These are phyloP conservation scores for Teleogryllus occipitalis DNA, from an alignment of 1,140 invertebrate genomes.

Conservation along the genomic window DNA sequence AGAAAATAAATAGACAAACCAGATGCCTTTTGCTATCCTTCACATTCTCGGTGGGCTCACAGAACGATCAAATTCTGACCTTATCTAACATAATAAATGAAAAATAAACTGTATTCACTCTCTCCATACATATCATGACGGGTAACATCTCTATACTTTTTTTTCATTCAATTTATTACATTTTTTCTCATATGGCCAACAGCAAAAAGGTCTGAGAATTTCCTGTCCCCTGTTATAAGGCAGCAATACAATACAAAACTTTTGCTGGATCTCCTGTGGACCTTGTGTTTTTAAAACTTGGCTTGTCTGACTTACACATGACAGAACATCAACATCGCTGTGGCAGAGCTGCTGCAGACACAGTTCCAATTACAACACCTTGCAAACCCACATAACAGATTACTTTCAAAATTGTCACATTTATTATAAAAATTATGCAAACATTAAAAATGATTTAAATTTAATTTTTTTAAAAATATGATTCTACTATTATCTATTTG, in stretches of 20 bases:
- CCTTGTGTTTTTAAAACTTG: constrained; percentile 17
- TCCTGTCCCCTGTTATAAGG: constrained; percentile 24
- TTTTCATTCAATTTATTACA: constrained; percentile 2
- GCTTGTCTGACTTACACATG: constrained; percentile 15
- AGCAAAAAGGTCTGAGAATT: constrained; percentile 22
- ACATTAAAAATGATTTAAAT: constrained; percentile 6
- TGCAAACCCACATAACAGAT: constrained; percentile 4
- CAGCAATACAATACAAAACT: constrained; percentile 20
- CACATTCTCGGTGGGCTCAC: not conserved
- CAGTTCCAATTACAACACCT: constrained; percentile 4
- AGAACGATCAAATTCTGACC: not conserved
- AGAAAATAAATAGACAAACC: not conserved
- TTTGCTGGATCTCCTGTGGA: constrained; percentile 12
- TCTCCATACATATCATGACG: not conserved
- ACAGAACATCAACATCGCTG: constrained; percentile 18
- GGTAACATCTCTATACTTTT: not conserved
- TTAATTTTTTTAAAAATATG: constrained; percentile 4
- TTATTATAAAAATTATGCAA: constrained; percentile 6
- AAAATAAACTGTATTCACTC: not conserved
- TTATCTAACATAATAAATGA: not conserved
- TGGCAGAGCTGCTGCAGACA: constrained; percentile 2
- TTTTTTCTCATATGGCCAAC: constrained; percentile 21
- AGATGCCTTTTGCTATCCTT: not conserved
- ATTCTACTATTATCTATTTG: constrained; percentile 6
- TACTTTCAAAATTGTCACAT: constrained; percentile 5